Percentiles rank a stretch among this genome's conserved stretches.
Evolutionary conservation across 37 sponge, comb jelly and placozoan genomes (phyloP).

Genomic region (Crambe crambe): DNA sequence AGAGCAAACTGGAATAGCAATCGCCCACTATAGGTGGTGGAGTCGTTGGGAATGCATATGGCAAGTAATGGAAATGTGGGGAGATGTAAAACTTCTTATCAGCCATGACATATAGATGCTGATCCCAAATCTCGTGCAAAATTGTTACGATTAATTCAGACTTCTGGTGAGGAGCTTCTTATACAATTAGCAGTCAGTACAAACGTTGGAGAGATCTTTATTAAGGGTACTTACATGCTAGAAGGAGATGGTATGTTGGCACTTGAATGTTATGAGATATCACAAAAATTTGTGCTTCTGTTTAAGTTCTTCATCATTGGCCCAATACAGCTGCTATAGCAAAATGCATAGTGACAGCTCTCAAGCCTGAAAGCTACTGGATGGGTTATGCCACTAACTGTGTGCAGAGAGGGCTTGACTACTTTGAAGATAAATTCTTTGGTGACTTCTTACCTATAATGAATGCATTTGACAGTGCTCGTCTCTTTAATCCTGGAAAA

Average conservation of each 20-base stretch:
- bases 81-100: conserved; percentile 17
- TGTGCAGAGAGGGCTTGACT: too few relatives aligned
- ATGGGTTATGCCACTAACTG: too few relatives aligned
- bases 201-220: conserved; percentile 36
- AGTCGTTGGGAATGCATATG: conserved; percentile 24
- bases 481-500: conserved; percentile 16
- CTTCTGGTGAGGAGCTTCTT: conserved; percentile 5
- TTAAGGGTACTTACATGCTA: conserved; percentile 39
- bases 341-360: too few relatives aligned
- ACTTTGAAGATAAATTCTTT: conserved; percentile 12
- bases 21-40: conserved; percentile 33
- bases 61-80: conserved; percentile 19
- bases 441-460: conserved; percentile 2
- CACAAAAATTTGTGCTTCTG: too few relatives aligned
- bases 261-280: conserved; percentile 34
- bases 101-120: conserved; percentile 2
- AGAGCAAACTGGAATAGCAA: neutral
- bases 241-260: conserved; percentile 56
- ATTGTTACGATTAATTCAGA: conserved; percentile 20
- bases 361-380: too few relatives aligned
- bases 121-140: conserved; percentile 5
- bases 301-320: too few relatives aligned
- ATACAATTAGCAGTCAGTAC: conserved; percentile 32
- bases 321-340: too few relatives aligned
- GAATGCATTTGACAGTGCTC: conserved; percentile 25